A percentile compares a stretch with the other conserved stretches of the same genome.
These are phyloP conservation scores for Phocoena phocoena DNA, from an alignment of 2,113 vertebrate species.

Conservation along the genomic window DNA sequence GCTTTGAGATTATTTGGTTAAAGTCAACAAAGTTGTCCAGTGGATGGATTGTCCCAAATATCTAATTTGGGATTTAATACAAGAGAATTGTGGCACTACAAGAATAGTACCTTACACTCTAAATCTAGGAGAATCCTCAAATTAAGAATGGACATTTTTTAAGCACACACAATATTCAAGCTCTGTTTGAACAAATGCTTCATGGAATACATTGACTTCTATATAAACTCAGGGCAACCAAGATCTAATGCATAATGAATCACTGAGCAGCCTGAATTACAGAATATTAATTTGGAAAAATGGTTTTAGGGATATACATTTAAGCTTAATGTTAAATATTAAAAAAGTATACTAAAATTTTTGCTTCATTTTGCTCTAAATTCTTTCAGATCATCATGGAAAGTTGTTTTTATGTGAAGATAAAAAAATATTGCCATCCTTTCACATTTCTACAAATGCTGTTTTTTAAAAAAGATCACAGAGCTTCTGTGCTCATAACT, in stretches of 20 bases:
- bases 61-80: neutral
- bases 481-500: neutral
- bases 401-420: neutral
- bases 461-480: neutral
- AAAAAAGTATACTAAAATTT: neutral
- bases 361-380: neutral
- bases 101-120: too few relatives aligned
- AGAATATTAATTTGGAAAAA: neutral
- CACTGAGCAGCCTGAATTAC: too few relatives aligned
- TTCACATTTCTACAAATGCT: neutral
- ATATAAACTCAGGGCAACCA: neutral
- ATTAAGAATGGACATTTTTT: neutral
- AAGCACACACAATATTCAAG: neutral
- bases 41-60: neutral
- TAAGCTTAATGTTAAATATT: neutral
- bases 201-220: neutral
- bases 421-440: neutral
- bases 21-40: neutral
- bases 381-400: neutral
- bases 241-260: neutral
- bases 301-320: neutral
- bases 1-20: neutral
- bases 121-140: neutral
- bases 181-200: neutral
- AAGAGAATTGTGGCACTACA: neutral